Evolutionary conservation across 2,797 vertebrate genomes (phyloP), one percentile per base, ranked within the genome.

Genomic region (Eleutherodactylus coqui): DNA sequence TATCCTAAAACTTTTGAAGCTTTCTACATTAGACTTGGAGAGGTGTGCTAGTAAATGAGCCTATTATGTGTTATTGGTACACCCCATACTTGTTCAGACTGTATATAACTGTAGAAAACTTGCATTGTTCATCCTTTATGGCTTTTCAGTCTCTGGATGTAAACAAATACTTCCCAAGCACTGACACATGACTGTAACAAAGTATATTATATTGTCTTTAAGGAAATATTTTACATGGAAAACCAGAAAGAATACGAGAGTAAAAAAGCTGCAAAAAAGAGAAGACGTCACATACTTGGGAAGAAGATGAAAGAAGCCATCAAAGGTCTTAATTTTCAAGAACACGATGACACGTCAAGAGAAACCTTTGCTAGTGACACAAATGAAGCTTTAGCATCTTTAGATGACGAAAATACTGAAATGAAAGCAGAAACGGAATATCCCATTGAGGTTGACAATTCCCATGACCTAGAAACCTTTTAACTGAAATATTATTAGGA

Each of bases 271-370:
- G 97, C 97, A 2, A 97, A 97, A 91, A 99, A 97, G 93, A 95
- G 97, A 81, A 94, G 97, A 90, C 92, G 95, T 36, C 95, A 97
- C 51, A 62, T 98, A 36, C 88, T 98, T 75, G 96, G 96, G 24
- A 98, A 97, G 89, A 98, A 97, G 91, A 98, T 99, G 97, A 99
- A 99, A 91, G 96, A 98, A 90, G 97, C 96, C 83, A 96, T 99
- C 87, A 96, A 95, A 92, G 96, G 96, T 0, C 93, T 99, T 6
- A 96, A 98, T 91, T 93, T 99, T 86, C 96, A 98, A 89, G 97
- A 99, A 84, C 96, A 98, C 0, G 97, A 99, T 29, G 97, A 99
- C n/a, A 96, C 95, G 2, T 99, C 97, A 72, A 94, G 96, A 89
- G 98, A 99, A 93, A 99, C 97, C 8, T 98, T 99, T 1, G 97